These are phyloP conservation scores for Dastarcus helophoroides DNA, from an alignment of 2,888 invertebrate genomes.

Conservation along the genomic window DNA sequence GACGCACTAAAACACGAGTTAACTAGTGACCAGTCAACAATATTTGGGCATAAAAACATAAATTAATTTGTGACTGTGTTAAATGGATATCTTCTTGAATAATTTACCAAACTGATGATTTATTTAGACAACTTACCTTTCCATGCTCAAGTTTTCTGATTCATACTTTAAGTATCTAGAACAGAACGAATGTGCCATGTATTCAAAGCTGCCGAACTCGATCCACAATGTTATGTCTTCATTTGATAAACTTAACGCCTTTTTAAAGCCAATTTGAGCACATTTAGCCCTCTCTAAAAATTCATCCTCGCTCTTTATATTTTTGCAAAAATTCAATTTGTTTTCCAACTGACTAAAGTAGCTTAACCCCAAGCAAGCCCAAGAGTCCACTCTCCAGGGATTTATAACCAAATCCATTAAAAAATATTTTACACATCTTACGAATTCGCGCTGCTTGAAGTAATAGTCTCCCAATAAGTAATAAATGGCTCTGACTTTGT, in stretches of 20 bases:
- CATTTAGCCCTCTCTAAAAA: slow-evolving; percentile 58
- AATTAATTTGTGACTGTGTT: no score
- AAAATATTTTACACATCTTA: slow-evolving; percentile 65
- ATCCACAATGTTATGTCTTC: slow-evolving; percentile 72
- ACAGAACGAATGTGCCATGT: slow-evolving; percentile 81
- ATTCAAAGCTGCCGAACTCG: slow-evolving; percentile 84
- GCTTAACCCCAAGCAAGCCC: slow-evolving; percentile 83
- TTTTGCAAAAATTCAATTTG: slow-evolving; percentile 63
- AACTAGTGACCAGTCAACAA: no score
- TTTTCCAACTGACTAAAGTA: slow-evolving; percentile 68
- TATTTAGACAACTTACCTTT: slow-evolving; percentile 35
- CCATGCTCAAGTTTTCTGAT: slow-evolving; percentile 61
- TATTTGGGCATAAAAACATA: no score
- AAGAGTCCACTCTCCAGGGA: slow-evolving; percentile 74
- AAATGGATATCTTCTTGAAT: no score
- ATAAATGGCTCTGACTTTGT: slow-evolving; percentile 55
- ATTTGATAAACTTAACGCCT: slow-evolving; percentile 64
- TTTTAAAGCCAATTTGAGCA: slow-evolving; percentile 69
- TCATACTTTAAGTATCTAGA: slow-evolving; percentile 77
- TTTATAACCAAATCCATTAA: slow-evolving; percentile 72
- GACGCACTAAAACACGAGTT: no score
- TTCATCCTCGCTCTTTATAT: slow-evolving; percentile 47
- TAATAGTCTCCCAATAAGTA: slow-evolving; percentile 88
- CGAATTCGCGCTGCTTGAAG: slow-evolving; percentile 74
- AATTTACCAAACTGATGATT: slow-evolving; percentile 1